phyloP scores from a whole-genome alignment of 2,113 vertebrate genomes.

The Chiloscyllium plagiosum region DNA sequence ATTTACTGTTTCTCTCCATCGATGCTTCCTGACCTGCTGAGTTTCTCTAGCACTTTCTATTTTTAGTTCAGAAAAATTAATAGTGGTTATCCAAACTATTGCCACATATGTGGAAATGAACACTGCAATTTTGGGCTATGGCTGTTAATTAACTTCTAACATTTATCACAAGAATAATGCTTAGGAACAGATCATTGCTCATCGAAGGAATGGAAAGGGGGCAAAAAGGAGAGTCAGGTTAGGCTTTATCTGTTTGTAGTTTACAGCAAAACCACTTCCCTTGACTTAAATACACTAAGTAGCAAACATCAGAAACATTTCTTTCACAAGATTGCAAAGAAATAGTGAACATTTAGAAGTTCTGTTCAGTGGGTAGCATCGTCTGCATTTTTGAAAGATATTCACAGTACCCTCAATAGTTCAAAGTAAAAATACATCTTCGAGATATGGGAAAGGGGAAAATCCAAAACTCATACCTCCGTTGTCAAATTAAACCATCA shows the following conservation, averaged over 20 bases:
- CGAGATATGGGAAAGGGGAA: background rate
- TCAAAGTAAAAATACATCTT: background rate
- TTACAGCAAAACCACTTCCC: background rate
- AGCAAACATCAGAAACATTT: background rate
- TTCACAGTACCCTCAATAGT: background rate
- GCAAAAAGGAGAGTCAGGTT: background rate
- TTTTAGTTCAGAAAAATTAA: background rate
- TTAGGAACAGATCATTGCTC: background rate
- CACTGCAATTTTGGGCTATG: background rate
- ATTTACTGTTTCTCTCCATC: too few species aligned
- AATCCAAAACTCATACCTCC: background rate
- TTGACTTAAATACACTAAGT: background rate
- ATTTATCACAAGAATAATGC: background rate
- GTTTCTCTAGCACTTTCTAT: too few species aligned
- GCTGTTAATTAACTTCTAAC: background rate
- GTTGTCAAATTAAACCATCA: background rate
- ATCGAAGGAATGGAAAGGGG: background rate
- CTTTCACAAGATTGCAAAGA: background rate
- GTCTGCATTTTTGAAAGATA: background rate
- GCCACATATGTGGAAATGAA: background rate
- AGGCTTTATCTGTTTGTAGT: background rate
- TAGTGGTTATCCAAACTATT: background rate
- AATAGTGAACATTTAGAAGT: background rate
- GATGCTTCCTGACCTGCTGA: too few species aligned
- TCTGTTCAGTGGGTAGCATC: background rate